Conservation (phyloP, 2,888 invertebrate genomes). For the Hesperia comma region DNA sequence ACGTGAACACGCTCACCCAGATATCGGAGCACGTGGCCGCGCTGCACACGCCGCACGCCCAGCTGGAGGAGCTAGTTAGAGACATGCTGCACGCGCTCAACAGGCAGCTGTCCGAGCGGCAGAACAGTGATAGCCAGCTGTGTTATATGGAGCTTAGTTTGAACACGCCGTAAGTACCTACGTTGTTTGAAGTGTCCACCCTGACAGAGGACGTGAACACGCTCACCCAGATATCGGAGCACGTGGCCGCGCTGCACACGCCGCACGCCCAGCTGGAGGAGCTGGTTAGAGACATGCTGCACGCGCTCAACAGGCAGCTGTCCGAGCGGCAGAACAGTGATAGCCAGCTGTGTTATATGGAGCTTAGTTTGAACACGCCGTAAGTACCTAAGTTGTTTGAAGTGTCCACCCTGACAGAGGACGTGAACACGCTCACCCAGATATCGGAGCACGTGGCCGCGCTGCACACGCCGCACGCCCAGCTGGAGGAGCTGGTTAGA, state of each 20-base stretch:
- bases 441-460: conserved; percentile 91
- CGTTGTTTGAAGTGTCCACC: too few species aligned
- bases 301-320: conserved; percentile 90
- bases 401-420: conserved; percentile 91
- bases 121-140: conserved; percentile 91
- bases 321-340: conserved; percentile 92
- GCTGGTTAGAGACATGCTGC: conserved; percentile 90
- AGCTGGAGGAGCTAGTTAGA: conserved; percentile 92
- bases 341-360: conserved; percentile 90
- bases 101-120: conserved; percentile 92
- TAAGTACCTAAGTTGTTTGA: too few species aligned
- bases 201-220: conserved; percentile 91
- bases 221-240: conserved; percentile 92
- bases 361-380: conserved; percentile 93
- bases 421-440: conserved; percentile 90
- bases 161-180: conserved; percentile 90
- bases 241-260: conserved; percentile 90
- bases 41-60: conserved; percentile 91
- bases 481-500: conserved; percentile 92
- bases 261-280: conserved; percentile 94
- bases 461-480: conserved; percentile 91
- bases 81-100: conserved; percentile 91
- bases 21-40: conserved; percentile 91
- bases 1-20: conserved; percentile 90
- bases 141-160: conserved; percentile 92